Conservation (phyloP, 2,888 invertebrate genomes). For the Papilio demoleus region DNA sequence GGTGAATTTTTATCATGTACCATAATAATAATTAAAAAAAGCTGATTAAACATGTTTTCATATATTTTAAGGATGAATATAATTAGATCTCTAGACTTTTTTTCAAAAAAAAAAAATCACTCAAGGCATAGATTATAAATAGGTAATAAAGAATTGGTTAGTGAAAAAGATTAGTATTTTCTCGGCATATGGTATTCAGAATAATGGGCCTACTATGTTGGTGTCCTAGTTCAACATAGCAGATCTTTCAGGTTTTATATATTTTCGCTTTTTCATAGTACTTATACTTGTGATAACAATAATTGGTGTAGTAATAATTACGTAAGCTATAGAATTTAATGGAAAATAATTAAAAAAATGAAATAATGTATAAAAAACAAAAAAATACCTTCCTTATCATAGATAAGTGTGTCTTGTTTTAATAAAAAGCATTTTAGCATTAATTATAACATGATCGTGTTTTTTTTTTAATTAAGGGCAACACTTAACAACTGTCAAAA, state of each 20-base stretch:
- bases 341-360: constrained; percentile 32
- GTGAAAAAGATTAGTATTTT: constrained; percentile 35
- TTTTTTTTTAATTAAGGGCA: constrained; percentile 42
- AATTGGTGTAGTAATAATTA: constrained; percentile 14
- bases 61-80: constrained; percentile 31
- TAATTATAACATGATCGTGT: constrained; percentile 46
- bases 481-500: not conserved
- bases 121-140: constrained; percentile 32
- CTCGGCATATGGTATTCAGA: constrained; percentile 30
- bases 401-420: constrained; percentile 49
- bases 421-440: constrained; percentile 50
- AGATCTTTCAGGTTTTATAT: constrained; percentile 34
- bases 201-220: not conserved
- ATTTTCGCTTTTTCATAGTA: constrained; percentile 6
- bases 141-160: constrained; percentile 38
- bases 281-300: constrained; percentile 14
- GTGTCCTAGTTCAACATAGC: constrained; percentile 37
- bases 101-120: constrained; percentile 35
- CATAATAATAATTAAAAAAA: constrained; percentile 26
- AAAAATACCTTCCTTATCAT: constrained; percentile 43
- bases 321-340: constrained; percentile 19
- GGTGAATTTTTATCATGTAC: constrained; percentile 37
- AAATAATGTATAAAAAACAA: constrained; percentile 29
- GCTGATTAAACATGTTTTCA: constrained; percentile 28
- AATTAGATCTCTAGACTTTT: constrained; percentile 35